These are phyloP conservation scores for Drosophila tani DNA, from an alignment of 1,140 invertebrate genomes.

Conservation along the genomic window DNA sequence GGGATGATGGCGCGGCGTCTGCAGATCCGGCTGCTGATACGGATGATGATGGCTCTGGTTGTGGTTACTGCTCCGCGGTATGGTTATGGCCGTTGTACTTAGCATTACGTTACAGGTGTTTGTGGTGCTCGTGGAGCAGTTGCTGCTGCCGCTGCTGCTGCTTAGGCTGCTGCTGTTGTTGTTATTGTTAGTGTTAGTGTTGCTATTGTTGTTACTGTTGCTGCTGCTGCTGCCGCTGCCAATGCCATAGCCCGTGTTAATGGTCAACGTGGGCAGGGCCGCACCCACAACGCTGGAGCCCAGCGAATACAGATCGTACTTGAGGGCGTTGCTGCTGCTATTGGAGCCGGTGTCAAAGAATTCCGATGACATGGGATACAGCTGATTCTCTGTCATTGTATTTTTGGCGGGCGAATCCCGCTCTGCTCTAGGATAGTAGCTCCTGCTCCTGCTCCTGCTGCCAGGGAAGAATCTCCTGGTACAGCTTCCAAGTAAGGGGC, in stretches of 20 bases:
- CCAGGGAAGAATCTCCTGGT: background rate
- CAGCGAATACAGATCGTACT: conserved; percentile 77
- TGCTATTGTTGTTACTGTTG: conserved; percentile 33
- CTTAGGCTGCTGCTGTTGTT: conserved; percentile 29
- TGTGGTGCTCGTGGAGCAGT: conserved; percentile 55
- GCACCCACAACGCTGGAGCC: conserved; percentile 59
- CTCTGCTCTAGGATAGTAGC: conserved; percentile 5
- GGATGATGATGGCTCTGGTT: conserved; percentile 77
- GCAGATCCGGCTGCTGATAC: conserved; percentile 60
- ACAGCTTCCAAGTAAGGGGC: conserved; percentile 32
- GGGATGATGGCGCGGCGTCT: conserved; percentile 61
- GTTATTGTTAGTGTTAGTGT: conserved; percentile 27
- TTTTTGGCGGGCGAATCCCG: conserved; percentile 1
- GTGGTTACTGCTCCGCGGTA: conserved; percentile 81
- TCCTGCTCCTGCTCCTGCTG: conserved; percentile 5
- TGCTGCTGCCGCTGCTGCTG: conserved; percentile 35
- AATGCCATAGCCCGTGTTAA: conserved; percentile 61
- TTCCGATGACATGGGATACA: conserved; percentile 84
- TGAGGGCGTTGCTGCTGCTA: conserved; percentile 81
- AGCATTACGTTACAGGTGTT: conserved; percentile 79
- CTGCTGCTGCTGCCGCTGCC: conserved; percentile 28
- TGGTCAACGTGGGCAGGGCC: conserved; percentile 65
- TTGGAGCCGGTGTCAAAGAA: conserved; percentile 84
- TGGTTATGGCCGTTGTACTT: conserved; percentile 79
- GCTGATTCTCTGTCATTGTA: conserved; percentile 82